phyloP scores from a whole-genome alignment of 2,888 invertebrate species.

The Hedychridium roseum region DNA sequence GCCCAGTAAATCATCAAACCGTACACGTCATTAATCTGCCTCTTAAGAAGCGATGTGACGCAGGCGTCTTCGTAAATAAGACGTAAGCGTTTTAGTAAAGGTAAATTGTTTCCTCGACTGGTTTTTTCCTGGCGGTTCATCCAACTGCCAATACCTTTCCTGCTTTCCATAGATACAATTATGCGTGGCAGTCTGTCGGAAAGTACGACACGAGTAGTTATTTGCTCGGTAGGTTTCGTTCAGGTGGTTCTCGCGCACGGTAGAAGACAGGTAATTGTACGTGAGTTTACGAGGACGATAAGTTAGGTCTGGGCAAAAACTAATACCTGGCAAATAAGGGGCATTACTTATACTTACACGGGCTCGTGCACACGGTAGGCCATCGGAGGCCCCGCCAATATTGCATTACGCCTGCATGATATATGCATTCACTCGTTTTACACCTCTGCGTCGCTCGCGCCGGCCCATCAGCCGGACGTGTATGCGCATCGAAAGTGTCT shows the following conservation, averaged over 20 bases:
- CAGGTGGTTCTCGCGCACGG: constrained; percentile 26
- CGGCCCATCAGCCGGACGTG: too few relatives aligned
- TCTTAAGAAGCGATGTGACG: constrained; percentile 1
- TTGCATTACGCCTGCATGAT: constrained; percentile 51
- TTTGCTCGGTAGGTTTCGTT: constrained; percentile 11
- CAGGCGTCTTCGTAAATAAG: constrained; percentile 7
- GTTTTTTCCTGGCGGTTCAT: constrained; percentile 27
- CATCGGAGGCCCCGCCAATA: constrained; percentile 38
- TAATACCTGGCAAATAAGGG: constrained; percentile 55
- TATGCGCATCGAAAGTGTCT: too few relatives aligned
- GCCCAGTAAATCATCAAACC: constrained; percentile 17
- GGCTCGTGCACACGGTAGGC: constrained; percentile 24
- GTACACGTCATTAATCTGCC: constrained; percentile 19
- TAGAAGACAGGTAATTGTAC: constrained; percentile 50
- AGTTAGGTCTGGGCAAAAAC: constrained; percentile 51
- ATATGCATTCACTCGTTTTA: constrained; percentile 49
- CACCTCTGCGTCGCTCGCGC: constrained; percentile 30
- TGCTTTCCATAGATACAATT: constrained; percentile 31
- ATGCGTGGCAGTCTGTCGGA: constrained; percentile 28
- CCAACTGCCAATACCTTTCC: constrained; percentile 35
- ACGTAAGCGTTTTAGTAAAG: too few relatives aligned
- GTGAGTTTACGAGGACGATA: constrained; percentile 53
- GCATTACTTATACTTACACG: constrained; percentile 52
- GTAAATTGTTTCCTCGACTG: constrained; percentile 13
- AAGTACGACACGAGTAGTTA: constrained; percentile 33